Base-by-base conservation (phyloP, 2,888 invertebrate genomes). In the Rhingia campestris region DNA sequence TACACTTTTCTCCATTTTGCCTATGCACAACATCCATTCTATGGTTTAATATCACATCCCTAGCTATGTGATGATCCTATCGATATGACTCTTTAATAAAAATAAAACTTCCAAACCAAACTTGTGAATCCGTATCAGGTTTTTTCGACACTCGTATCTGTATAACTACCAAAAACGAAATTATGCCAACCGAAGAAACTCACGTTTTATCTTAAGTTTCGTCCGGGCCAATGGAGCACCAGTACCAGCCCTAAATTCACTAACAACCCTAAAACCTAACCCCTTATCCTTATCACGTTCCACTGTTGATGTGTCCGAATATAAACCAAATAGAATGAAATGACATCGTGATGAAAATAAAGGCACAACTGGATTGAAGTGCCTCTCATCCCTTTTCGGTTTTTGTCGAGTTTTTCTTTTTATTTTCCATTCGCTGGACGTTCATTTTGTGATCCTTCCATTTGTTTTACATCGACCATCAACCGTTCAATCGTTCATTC, bases 261-360 rank as follows among this genome's bases (percentile, higher is more conserved):
- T 12, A 61, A 74, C 43, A 54, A 47, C 49, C 33, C 41, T 67
- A 74, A 22, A 22, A 49, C 30, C 49, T 49, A 49, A 81, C 76
- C 72, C 61, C 66, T 72, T 76, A 72, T 76, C 76, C 72, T 76
- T 82, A 82, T 82, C 81, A 77, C 76, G 81, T 73, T 51, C 72
- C 66, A 51, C 54, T 51, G 49, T 54, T 54, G 61, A 73, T 82
- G 59, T 67, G 73, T 77, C 56, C 59, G 56, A 77, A 72, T 51
- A 75, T 73, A 77, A 77, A 77, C 67, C 72, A 82, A 82, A 82
- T 77, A 82, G 81, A 82, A 82, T 82, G 67, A 73, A 82, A 82
- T 58, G 81, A 67, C 81, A 67, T 63, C 66, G 81, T 67, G 81
- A 82, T 82, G 72, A 81, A 81, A 75, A 76, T 76, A 70, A 64